phyloP scores from a whole-genome alignment of 2,113 vertebrate species.

The Petrocephalus microphthalmus region DNA sequence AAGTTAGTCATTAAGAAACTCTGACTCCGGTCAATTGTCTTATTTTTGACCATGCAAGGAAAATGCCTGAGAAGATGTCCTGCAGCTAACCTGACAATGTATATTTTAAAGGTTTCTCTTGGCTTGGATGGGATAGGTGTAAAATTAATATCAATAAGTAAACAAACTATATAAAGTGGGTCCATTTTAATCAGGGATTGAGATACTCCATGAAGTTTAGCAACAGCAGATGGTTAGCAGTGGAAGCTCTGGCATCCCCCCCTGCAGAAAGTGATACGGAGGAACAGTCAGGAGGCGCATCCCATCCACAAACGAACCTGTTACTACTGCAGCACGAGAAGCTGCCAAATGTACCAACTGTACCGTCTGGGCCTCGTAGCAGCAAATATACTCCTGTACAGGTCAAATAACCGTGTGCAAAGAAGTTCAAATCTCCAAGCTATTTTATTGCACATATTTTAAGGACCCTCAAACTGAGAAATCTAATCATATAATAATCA shows the following conservation, averaged over 20 bases:
- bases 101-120: background rate
- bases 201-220: background rate
- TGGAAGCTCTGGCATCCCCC: background rate
- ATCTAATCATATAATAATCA: background rate
- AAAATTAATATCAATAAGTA: background rate
- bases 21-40: background rate
- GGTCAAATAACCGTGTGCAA: background rate
- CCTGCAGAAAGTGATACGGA: background rate
- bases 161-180: background rate
- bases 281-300: background rate
- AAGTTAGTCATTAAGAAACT: background rate
- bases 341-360: background rate
- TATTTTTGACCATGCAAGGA: background rate
- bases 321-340: background rate
- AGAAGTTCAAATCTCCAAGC: background rate
- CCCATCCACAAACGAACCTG: background rate
- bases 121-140: background rate
- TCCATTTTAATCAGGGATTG: background rate
- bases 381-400: background rate
- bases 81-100: background rate
- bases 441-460: background rate
- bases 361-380: background rate
- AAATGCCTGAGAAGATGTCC: background rate
- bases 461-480: background rate
- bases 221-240: conserved; percentile 14